phyloP scores from a whole-genome alignment of 2,797 vertebrate species.

The Simalia tracyae region DNA sequence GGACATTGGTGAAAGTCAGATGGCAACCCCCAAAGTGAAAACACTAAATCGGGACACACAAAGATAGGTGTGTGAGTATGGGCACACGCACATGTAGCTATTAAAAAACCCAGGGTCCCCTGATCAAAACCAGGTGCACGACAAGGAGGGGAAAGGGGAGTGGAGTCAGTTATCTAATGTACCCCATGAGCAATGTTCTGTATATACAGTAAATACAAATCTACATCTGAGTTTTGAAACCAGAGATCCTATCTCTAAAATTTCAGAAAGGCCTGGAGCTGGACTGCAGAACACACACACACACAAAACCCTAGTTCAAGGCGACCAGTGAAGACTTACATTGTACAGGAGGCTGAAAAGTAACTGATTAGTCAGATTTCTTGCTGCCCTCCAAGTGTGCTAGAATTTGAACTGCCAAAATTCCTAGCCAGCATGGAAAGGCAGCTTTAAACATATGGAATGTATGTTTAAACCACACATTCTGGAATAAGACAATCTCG shows the following conservation, averaged over 20 bases:
- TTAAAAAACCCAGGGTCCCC: neutral
- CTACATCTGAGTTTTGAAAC: neutral
- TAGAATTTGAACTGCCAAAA: neutral
- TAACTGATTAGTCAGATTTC: neutral
- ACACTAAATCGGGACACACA: neutral
- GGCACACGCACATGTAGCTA: neutral
- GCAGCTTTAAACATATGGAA: no score
- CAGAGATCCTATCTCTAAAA: neutral
- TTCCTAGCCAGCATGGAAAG: no score
- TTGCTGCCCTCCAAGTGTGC: neutral
- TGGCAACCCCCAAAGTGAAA: neutral
- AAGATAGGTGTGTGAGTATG: neutral
- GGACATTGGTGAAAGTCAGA: slow-evolving; percentile 23
- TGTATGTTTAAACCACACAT: no score
- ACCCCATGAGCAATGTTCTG: neutral
- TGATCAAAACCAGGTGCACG: neutral
- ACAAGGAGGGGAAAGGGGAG: neutral
- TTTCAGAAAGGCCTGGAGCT: neutral
- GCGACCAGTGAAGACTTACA: neutral
- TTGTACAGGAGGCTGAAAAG: neutral
- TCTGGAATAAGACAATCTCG: no score
- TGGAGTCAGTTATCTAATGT: neutral
- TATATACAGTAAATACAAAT: neutral
- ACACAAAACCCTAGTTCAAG: neutral
- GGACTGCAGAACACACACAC: neutral